A percentile compares a stretch with the other conserved stretches of the same genome.
phyloP scores from a whole-genome alignment of 2,797 vertebrate genomes.

The Amazonetta brasiliensis region DNA sequence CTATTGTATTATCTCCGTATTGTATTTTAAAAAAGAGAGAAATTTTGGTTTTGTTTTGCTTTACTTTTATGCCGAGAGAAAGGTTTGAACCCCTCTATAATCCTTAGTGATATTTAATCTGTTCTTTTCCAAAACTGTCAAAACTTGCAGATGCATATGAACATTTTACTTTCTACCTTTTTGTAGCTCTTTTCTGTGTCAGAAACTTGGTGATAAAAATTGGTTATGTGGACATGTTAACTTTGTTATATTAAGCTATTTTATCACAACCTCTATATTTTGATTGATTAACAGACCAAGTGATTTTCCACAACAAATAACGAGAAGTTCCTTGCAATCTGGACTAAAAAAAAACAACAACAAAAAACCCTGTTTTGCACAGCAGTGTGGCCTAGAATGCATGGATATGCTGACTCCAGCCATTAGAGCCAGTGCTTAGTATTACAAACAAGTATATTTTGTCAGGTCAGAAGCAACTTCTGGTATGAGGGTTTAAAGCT shows the following conservation, averaged over 20 bases:
- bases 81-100: neutral
- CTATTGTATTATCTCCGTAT: neutral
- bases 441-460: slow-evolving; percentile 30
- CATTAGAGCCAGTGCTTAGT: slow-evolving; percentile 20
- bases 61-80: neutral
- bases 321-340: slow-evolving; percentile 8
- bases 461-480: slow-evolving; percentile 28
- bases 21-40: neutral
- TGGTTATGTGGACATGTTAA: slow-evolving; percentile 2
- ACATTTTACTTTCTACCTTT: slow-evolving; percentile 50
- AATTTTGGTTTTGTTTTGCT: neutral
- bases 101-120: neutral
- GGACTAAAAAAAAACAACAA: neutral
- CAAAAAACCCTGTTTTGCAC: neutral
- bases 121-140: slow-evolving; percentile 12
- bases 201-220: slow-evolving; percentile 53
- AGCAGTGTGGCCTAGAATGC: neutral
- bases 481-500: slow-evolving; percentile 11
- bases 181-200: slow-evolving; percentile 6
- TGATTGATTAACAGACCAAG: slow-evolving; percentile 6
- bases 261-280: slow-evolving; percentile 33
- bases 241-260: slow-evolving; percentile 46
- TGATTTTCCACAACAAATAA: slow-evolving; percentile 37
- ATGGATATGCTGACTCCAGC: neutral
- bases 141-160: neutral